Base-by-base conservation (phyloP, 92 coral and sea anemone species). In the Umimayanthus kanabou region DNA sequence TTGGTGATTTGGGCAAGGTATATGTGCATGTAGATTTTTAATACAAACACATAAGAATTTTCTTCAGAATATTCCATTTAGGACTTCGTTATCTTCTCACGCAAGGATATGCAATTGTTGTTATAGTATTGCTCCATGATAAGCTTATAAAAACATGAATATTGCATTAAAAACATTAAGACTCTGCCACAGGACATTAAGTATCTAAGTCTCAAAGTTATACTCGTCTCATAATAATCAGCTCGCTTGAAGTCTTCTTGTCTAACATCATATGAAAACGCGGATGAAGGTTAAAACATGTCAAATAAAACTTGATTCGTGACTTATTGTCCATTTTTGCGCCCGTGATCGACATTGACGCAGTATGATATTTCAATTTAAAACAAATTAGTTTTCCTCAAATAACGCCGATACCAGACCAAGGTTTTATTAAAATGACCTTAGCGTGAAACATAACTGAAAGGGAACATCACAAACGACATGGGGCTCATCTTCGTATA, bases 371-470 rank as follows among this genome's bases (percentile, higher is more conserved):
- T 47, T 77, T 77, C 49, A 23, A 45, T 43, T 23, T 61, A 61
- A 61, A 61, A 61, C 69, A 77, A 77, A 45, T 15, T 14, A 39
- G 64, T 47, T n/a, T 77, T 45, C 26, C 69, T 57, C 23, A 57
- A 57, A 57, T 47, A 57, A 57, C 66, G 26, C 69, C 69, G 22
- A 61, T 61, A 61, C 2, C 69, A 61, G 69, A 61, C 22, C 22
- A 61, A 45, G 39, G 49, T 73, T 73, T 73, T 9, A 73, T 33
- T 73, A 73, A 77, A 77, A 11, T 14, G 53, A n/a, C 18, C 81
- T 78, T 78, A 78, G 81, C 61, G 37, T 78, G 65, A 78, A 78
- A 78, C 39, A 47, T 78, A 78, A 45, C 57, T 78, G 23, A 4
- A 61, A 18, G 69, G 22, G 69, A 61, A 61, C 69, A 61, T 20